Conservation (phyloP, 2,888 invertebrate species). For the Hymenopus coronatus region DNA sequence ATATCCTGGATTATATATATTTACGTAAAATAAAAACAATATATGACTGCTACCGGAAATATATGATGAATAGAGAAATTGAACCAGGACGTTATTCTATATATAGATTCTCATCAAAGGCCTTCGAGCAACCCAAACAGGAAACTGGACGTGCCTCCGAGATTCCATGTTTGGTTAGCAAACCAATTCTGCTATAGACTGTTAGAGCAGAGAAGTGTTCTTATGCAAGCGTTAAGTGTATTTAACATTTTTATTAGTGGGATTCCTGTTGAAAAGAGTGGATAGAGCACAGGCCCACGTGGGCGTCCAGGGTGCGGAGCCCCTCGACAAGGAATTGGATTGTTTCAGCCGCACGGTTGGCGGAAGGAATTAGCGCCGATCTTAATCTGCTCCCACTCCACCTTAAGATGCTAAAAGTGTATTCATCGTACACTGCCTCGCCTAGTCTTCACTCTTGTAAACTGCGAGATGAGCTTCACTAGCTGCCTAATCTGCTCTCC, state of each 20-base stretch:
- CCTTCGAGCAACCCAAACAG: neutral
- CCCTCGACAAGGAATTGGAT: neutral
- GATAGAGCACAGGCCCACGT: neutral
- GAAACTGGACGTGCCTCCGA: neutral
- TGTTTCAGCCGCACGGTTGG: constrained; percentile 11
- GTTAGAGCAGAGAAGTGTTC: neutral
- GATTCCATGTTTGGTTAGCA: neutral
- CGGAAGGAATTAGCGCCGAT: constrained; percentile 18
- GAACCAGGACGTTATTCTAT: too few relatives aligned
- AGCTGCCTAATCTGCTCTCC: neutral
- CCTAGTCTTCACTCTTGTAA: neutral
- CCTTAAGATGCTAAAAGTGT: neutral
- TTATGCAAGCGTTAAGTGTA: neutral
- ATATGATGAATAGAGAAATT: too few relatives aligned
- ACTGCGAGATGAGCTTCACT: neutral
- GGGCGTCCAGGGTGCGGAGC: neutral
- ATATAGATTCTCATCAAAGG: too few relatives aligned
- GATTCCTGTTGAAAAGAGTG: neutral
- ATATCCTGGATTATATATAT: too few relatives aligned
- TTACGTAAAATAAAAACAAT: too few relatives aligned
- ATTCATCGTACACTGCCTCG: neutral
- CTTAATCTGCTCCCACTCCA: neutral
- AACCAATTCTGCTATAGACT: neutral
- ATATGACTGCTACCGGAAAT: too few relatives aligned
- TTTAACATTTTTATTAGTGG: neutral